Evolutionary conservation across 2,113 vertebrate genomes (phyloP).

Genomic region (Polypterus bichir): DNA sequence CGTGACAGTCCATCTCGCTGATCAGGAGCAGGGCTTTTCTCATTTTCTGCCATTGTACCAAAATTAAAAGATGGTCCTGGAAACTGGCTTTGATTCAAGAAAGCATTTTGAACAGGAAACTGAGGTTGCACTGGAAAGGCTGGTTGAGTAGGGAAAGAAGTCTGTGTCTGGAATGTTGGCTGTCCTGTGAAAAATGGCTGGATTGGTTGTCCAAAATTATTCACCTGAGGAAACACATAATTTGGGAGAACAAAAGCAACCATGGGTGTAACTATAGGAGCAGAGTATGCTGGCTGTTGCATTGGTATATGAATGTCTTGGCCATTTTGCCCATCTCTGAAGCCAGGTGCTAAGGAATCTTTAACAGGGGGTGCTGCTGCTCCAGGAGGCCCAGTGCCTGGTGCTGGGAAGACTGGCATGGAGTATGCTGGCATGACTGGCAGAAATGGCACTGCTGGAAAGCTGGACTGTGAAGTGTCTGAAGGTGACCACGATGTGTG

Average conservation of each 20-base stretch:
- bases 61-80: slow-evolving; percentile 41
- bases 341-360: slow-evolving; percentile 37
- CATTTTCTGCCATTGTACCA: slow-evolving; percentile 28
- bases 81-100: slow-evolving; percentile 35
- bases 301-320: slow-evolving; percentile 37
- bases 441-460: slow-evolving; percentile 59
- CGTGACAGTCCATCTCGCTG: slow-evolving; percentile 36
- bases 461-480: slow-evolving; percentile 64
- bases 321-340: slow-evolving; percentile 38
- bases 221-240: slow-evolving; percentile 54
- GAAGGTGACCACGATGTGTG: slow-evolving; percentile 75
- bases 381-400: slow-evolving; percentile 20
- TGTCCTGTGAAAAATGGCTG: slow-evolving; percentile 35
- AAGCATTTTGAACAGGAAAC: slow-evolving; percentile 21
- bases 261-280: slow-evolving; percentile 64
- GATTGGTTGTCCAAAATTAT: slow-evolving; percentile 32
- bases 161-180: slow-evolving; percentile 41
- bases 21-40: slow-evolving; percentile 34
- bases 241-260: slow-evolving; percentile 72
- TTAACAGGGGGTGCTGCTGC: slow-evolving; percentile 8
- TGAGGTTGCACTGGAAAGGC: slow-evolving; percentile 4
- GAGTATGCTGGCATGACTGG: slow-evolving; percentile 60
- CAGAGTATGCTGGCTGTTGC: slow-evolving; percentile 42
- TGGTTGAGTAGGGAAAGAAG: slow-evolving; percentile 26
- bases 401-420: slow-evolving; percentile 56